Evolutionary conservation across 2,888 invertebrate species (phyloP).

Genomic region (Drosophila paucipuncta): DNA sequence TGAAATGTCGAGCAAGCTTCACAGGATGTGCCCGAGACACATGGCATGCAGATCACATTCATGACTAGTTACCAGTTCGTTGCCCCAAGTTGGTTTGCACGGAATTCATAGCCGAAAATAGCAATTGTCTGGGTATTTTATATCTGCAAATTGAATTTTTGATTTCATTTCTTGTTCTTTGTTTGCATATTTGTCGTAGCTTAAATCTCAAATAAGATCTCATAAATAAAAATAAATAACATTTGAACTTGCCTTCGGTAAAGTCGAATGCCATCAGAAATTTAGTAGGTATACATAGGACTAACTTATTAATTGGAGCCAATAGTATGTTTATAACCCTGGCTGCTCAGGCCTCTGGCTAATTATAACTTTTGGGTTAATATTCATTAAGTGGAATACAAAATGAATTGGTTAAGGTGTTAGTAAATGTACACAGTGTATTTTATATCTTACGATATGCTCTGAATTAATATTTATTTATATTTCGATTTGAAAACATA

Average conservation of each 20-base stretch:
- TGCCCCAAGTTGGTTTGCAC: slow-evolving; percentile 8
- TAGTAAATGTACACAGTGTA: neutral
- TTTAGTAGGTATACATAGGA: neutral
- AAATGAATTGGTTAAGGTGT: neutral
- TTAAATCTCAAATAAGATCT: neutral
- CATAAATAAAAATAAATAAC: neutral
- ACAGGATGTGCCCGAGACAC: slow-evolving; percentile 11
- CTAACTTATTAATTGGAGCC: neutral
- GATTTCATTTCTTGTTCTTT: neutral
- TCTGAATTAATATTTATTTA: neutral
- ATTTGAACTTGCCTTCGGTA: neutral
- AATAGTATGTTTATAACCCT: too few species aligned
- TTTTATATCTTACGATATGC: neutral
- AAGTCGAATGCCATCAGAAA: neutral
- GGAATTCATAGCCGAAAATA: slow-evolving; percentile 27
- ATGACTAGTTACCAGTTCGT: slow-evolving; percentile 10
- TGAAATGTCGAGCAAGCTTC: slow-evolving; percentile 43
- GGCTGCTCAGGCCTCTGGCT: neutral
- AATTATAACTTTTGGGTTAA: neutral
- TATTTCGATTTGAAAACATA: neutral
- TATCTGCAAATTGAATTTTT: neutral
- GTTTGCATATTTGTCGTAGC: neutral
- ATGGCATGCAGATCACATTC: slow-evolving; percentile 58
- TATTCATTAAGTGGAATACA: neutral
- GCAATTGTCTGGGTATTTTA: neutral